Percentiles rank a stretch among this genome's conserved stretches.
phyloP scores from a whole-genome alignment of 1,140 invertebrate species.

The Drosophila quadrilineata region DNA sequence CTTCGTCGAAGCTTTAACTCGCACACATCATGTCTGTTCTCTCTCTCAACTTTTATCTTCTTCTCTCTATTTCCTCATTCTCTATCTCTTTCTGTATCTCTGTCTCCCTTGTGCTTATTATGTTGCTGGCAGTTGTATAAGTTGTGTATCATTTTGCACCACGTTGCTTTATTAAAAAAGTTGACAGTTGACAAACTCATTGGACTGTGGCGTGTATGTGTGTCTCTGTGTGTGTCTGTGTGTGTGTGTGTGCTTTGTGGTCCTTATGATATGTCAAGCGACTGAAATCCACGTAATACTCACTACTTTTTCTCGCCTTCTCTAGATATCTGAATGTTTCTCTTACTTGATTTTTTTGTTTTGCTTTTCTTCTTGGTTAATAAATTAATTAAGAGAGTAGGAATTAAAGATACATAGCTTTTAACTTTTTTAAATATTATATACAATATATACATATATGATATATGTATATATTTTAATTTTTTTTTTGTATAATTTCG shows the following conservation, averaged over 20 bases:
- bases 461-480: no score
- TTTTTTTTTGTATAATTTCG: no score
- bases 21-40: no score
- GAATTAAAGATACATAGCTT: no score
- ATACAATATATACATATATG: no score
- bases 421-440: no score
- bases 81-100: neutral
- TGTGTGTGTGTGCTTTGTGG: slow-evolving; percentile 62
- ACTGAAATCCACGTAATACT: slow-evolving; percentile 55
- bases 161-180: slow-evolving; percentile 75
- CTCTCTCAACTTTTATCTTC: no score
- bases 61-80: neutral
- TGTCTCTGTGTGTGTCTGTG: slow-evolving; percentile 7
- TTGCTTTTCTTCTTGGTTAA: neutral
- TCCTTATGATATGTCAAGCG: slow-evolving; percentile 69
- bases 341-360: neutral
- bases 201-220: slow-evolving; percentile 18
- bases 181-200: slow-evolving; percentile 76
- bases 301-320: neutral
- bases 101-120: neutral
- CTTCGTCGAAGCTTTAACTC: no score
- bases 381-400: no score
- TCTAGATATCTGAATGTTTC: neutral
- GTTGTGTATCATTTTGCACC: slow-evolving; percentile 63
- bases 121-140: slow-evolving; percentile 22